A percentile compares a stretch with the other conserved stretches of the same genome.
phyloP scores from a whole-genome alignment of 2,888 invertebrate genomes.

The Trachelus iudaicus region DNA sequence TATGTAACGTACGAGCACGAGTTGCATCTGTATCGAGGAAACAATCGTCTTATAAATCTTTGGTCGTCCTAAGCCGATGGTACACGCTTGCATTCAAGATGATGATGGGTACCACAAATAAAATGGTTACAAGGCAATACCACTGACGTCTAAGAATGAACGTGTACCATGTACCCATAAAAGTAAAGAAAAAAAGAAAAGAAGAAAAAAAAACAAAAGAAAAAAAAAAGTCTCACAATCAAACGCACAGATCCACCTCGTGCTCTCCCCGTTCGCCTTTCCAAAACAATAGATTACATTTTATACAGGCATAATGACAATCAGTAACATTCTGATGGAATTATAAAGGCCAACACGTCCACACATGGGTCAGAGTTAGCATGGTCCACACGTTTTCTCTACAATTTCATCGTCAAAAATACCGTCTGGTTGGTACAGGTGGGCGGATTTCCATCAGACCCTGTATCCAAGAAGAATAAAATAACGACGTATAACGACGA shows the following conservation, averaged over 20 bases:
- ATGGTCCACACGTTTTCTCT: constrained; percentile 4
- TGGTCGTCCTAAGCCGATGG: background rate
- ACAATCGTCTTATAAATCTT: background rate
- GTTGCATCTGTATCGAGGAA: background rate
- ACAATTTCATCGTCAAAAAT: constrained; percentile 31
- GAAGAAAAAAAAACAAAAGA: too few relatives aligned
- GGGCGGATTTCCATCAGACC: constrained; percentile 39
- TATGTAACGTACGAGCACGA: constrained; percentile 1
- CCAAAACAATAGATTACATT: background rate
- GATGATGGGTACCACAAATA: background rate
- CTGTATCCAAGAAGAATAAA: background rate
- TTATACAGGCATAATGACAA: background rate
- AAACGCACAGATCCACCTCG: background rate
- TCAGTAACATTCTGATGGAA: background rate
- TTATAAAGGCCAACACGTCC: constrained; percentile 7
- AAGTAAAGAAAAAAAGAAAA: background rate
- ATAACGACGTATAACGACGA: background rate
- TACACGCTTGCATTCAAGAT: background rate
- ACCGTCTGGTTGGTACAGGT: constrained; percentile 45
- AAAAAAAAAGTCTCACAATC: background rate
- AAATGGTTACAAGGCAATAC: background rate
- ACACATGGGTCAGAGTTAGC: background rate
- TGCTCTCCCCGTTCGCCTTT: background rate
- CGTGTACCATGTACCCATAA: background rate
- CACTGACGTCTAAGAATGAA: background rate